Conservation (phyloP, 2,888 invertebrate species). For the Toxonevra muliebris region DNA sequence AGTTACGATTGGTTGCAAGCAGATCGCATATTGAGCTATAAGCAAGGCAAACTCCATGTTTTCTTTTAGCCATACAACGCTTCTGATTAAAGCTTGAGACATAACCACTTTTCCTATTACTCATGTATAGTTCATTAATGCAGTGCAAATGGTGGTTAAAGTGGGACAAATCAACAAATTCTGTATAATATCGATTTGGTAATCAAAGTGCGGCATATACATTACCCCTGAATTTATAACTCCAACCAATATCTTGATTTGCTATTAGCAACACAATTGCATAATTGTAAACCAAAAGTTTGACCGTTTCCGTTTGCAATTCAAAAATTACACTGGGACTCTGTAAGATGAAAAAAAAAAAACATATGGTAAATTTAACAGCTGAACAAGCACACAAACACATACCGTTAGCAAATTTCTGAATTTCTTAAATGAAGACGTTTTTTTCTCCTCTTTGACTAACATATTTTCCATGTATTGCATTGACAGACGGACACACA, state of each 20-base stretch:
- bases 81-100: no score
- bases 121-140: background rate
- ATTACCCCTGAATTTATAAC: conserved; percentile 44
- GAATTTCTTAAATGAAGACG: conserved; percentile 24
- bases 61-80: no score
- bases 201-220: background rate
- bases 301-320: conserved; percentile 43
- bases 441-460: no score
- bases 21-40: background rate
- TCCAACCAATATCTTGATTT: conserved; percentile 45
- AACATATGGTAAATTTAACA: no score
- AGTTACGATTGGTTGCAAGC: background rate
- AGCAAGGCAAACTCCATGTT: no score
- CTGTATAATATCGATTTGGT: no score
- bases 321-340: conserved; percentile 36
- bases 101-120: no score
- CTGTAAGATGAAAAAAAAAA: conserved; percentile 14
- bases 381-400: background rate
- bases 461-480: no score
- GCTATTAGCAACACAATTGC: conserved; percentile 45
- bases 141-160: background rate
- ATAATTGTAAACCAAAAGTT: conserved; percentile 46
- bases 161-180: no score
- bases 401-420: conserved; percentile 34
- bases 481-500: no score